phyloP scores from a whole-genome alignment of 2,888 invertebrate genomes.

The Callyntrura sp. region DNA sequence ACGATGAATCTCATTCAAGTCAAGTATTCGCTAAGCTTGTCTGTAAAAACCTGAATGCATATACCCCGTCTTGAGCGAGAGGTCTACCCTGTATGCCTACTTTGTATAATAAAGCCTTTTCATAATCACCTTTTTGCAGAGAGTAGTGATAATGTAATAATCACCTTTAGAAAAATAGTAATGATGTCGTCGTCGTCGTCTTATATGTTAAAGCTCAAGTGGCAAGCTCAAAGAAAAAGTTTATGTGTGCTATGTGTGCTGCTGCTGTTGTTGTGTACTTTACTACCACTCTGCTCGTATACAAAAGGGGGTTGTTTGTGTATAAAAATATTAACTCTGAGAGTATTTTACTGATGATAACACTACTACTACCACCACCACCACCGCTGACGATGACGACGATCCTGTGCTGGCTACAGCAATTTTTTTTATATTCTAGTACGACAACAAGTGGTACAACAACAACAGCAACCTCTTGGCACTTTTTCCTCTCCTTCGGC shows the following conservation, averaged over 20 bases:
- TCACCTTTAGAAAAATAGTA: neutral
- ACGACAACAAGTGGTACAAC: conserved; percentile 50
- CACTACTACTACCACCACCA: neutral
- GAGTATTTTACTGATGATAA: neutral
- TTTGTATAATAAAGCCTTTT: too few species aligned
- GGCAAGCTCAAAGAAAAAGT: neutral
- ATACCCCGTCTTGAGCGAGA: neutral
- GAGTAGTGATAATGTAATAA: conserved; percentile 28
- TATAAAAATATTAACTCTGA: neutral
- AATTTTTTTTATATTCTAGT: neutral
- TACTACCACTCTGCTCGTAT: too few species aligned
- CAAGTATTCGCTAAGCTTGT: neutral
- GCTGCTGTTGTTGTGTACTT: neutral
- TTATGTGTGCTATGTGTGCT: too few species aligned
- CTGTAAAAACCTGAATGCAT: neutral
- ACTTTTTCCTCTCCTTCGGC: conserved; percentile 18
- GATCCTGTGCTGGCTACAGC: neutral
- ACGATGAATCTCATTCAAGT: conserved; percentile 15
- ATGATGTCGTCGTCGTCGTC: neutral
- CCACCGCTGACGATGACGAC: neutral
- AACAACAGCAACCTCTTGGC: conserved; percentile 54
- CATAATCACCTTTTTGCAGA: neutral
- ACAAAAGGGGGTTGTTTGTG: too few species aligned
- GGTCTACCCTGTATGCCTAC: too few species aligned
- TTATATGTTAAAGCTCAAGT: conserved; percentile 9